These are phyloP conservation scores for Caranx ignobilis DNA, from an alignment of 2,113 vertebrate species.

Conservation along the genomic window DNA sequence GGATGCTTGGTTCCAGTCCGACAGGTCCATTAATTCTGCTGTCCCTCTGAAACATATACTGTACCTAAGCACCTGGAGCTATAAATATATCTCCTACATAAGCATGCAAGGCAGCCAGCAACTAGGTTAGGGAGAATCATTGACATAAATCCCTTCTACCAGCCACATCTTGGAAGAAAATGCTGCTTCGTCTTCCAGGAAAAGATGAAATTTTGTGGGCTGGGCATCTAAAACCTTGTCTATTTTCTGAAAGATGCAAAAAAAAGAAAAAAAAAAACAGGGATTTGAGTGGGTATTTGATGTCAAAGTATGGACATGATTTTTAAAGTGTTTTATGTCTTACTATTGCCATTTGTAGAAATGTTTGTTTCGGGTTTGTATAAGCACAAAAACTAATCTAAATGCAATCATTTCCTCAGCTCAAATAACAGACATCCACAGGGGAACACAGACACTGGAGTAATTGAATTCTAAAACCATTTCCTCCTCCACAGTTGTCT, in stretches of 20 bases:
- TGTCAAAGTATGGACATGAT: not conserved
- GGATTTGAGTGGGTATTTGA: not conserved
- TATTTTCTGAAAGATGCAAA: not conserved
- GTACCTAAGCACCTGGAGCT: constrained; percentile 80
- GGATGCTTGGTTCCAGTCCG: constrained; percentile 52
- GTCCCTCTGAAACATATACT: constrained; percentile 68
- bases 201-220: constrained; percentile 37
- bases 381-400: not conserved
- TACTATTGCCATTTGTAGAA: not conserved
- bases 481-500: not conserved
- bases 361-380: not conserved
- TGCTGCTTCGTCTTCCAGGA: not conserved
- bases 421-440: not conserved
- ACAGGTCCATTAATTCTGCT: constrained; percentile 79
- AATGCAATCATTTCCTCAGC: not conserved
- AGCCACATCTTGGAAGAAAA: constrained; percentile 48
- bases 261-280: too few relatives aligned
- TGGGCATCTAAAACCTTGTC: constrained; percentile 2
- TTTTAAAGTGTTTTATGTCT: not conserved
- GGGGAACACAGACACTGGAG: not conserved
- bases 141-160: constrained; percentile 62
- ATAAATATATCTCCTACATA: constrained; percentile 83
- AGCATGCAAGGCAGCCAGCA: constrained; percentile 72
- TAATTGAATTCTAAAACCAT: constrained; percentile 1
- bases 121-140: constrained; percentile 79